A percentile compares a stretch with the other conserved stretches of the same genome.
Conservation (phyloP, 1,140 invertebrate species). For the Nasonia giraulti region DNA sequence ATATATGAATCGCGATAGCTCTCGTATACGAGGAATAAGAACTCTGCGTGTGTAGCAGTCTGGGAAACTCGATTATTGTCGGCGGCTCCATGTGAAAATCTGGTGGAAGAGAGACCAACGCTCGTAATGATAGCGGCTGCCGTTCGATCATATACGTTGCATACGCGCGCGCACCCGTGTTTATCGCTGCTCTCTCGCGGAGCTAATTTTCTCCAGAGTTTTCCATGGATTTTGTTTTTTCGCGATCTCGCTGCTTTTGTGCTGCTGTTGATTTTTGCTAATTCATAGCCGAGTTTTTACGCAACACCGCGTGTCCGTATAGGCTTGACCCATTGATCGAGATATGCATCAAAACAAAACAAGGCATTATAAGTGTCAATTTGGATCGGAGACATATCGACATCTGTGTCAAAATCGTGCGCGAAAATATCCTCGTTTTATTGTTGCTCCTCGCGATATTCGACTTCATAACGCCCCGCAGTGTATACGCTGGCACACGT, state of each 20-base stretch:
- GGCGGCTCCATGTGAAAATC: not conserved
- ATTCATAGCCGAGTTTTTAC: too few relatives aligned
- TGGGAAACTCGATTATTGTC: constrained; percentile 46
- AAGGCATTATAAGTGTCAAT: too few relatives aligned
- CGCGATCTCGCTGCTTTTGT: too few relatives aligned
- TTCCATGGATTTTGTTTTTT: not conserved
- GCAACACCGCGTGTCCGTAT: too few relatives aligned
- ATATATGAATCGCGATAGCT: constrained; percentile 10
- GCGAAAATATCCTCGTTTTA: too few relatives aligned
- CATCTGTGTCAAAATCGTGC: too few relatives aligned
- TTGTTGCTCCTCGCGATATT: not conserved
- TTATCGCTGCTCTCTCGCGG: not conserved
- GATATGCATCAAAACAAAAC: too few relatives aligned
- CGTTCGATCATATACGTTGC: not conserved
- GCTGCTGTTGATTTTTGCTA: too few relatives aligned
- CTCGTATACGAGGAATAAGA: too few relatives aligned
- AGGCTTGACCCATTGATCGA: too few relatives aligned
- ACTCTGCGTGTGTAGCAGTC: not conserved
- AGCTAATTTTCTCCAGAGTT: not conserved
- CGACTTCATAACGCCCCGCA: not conserved
- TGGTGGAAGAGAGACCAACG: not conserved
- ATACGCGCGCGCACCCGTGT: not conserved
- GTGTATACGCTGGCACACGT: too few relatives aligned
- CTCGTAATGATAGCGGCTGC: not conserved
- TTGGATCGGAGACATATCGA: too few relatives aligned